Percentiles rank a stretch among this genome's conserved stretches.
phyloP scores from a whole-genome alignment of 2,113 vertebrate genomes.

The Psittacula cyanocephala region DNA sequence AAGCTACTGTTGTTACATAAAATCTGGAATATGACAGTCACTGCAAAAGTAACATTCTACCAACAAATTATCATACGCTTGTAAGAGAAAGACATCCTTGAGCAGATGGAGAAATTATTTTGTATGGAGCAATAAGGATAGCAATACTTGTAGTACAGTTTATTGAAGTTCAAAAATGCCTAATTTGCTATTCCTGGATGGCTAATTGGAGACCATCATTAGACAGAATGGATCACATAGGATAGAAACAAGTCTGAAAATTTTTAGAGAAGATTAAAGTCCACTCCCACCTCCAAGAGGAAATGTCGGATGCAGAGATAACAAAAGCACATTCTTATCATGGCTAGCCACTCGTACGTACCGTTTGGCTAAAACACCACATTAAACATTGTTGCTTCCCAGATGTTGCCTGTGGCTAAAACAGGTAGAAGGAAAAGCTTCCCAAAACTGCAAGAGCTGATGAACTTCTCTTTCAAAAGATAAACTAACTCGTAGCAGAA shows the following conservation, averaged over 20 bases:
- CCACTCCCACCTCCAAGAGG: background rate
- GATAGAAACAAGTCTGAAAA: background rate
- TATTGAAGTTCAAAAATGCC: background rate
- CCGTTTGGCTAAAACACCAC: background rate
- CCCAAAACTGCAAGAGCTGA: background rate
- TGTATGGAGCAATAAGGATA: background rate
- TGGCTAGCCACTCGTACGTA: background rate
- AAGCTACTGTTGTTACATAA: background rate
- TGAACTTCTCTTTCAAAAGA: background rate
- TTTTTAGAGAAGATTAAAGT: background rate
- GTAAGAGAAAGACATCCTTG: background rate
- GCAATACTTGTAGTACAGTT: background rate
- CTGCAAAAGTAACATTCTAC: background rate
- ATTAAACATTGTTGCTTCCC: background rate
- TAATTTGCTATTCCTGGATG: background rate
- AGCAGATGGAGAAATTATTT: background rate
- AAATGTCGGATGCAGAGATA: background rate
- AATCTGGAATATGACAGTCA: background rate
- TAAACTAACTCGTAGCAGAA: background rate
- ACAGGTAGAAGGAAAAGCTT: background rate
- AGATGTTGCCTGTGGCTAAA: background rate
- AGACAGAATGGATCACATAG: fast-evolving
- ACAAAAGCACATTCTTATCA: background rate
- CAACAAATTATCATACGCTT: background rate
- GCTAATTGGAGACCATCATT: background rate